Conservation (phyloP, 2,888 invertebrate genomes). For the Folsomia candida region DNA sequence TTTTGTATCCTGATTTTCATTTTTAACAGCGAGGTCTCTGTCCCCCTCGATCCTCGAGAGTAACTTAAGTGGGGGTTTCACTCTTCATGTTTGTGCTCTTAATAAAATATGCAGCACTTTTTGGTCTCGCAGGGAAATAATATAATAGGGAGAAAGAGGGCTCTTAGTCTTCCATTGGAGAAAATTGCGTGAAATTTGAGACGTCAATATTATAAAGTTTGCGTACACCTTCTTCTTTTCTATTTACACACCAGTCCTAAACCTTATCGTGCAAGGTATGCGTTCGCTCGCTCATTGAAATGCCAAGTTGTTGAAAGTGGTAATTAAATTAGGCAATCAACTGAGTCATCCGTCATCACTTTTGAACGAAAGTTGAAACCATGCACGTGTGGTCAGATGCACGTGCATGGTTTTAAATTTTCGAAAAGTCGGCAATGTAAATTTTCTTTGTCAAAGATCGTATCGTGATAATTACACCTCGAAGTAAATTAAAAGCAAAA, state of each 20-base stretch:
- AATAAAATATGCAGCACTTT: not conserved
- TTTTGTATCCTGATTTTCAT: constrained; percentile 16
- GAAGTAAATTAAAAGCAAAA: too few relatives aligned
- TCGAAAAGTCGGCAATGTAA: too few relatives aligned
- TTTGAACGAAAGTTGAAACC: too few relatives aligned
- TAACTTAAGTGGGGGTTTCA: constrained; percentile 5
- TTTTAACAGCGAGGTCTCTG: not conserved
- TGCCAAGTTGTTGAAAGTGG: not conserved
- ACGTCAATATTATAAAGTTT: not conserved
- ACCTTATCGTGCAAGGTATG: too few relatives aligned
- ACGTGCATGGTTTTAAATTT: too few relatives aligned
- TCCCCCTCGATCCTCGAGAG: too few relatives aligned
- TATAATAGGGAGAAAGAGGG: not conserved
- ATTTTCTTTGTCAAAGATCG: too few relatives aligned
- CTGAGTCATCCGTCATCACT: not conserved
- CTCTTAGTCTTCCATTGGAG: not conserved
- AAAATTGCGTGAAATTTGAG: not conserved
- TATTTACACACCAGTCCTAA: not conserved
- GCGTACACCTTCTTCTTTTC: not conserved
- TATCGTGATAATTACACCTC: too few relatives aligned
- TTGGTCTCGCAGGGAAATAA: not conserved
- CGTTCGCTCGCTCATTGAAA: too few relatives aligned
- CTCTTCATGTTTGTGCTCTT: constrained; percentile 2
- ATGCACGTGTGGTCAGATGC: too few relatives aligned
- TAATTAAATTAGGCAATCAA: constrained; percentile 3